A percentile compares a stretch with the other conserved stretches of the same genome.
phyloP scores from a whole-genome alignment of 2,888 invertebrate genomes.

The Mimumesa dahlbomi region DNA sequence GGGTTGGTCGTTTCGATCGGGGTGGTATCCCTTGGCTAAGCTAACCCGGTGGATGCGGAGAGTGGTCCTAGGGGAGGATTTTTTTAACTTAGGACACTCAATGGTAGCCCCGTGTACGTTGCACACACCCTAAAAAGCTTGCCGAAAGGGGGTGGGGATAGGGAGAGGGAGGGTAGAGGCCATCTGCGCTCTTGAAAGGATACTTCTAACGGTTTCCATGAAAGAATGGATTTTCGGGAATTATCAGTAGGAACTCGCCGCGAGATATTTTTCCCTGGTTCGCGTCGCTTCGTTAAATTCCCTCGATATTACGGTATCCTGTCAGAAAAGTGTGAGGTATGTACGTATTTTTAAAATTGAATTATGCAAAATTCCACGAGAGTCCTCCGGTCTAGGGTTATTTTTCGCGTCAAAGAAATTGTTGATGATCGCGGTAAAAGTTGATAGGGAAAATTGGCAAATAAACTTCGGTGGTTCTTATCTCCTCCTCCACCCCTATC shows the following conservation, averaged over 20 bases:
- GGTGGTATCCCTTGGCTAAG: conserved; percentile 67
- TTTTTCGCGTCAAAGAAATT: too few species aligned
- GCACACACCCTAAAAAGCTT: conserved; percentile 30
- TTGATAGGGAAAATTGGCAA: too few species aligned
- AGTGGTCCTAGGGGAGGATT: conserved; percentile 72
- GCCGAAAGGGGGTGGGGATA: neutral
- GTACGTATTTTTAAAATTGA: too few species aligned
- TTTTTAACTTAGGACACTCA: conserved; percentile 68
- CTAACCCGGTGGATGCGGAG: conserved; percentile 57
- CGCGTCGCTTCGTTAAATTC: too few species aligned
- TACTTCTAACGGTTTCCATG: conserved; percentile 46
- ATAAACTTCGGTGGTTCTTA: too few species aligned
- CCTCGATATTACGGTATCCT: too few species aligned
- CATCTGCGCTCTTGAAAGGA: conserved; percentile 66
- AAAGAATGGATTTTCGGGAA: conserved; percentile 25
- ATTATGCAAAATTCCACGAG: too few species aligned
- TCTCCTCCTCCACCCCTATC: too few species aligned
- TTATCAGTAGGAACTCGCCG: conserved; percentile 1
- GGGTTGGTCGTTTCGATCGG: conserved; percentile 55
- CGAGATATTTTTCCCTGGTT: too few species aligned
- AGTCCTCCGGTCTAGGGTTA: too few species aligned
- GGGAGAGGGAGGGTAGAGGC: conserved; percentile 34
- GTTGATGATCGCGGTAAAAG: too few species aligned
- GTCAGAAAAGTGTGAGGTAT: too few species aligned
- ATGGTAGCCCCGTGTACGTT: conserved; percentile 28